These are phyloP conservation scores for Alloscopus bannaensis DNA, from an alignment of 2,888 invertebrate species.

Conservation along the genomic window DNA sequence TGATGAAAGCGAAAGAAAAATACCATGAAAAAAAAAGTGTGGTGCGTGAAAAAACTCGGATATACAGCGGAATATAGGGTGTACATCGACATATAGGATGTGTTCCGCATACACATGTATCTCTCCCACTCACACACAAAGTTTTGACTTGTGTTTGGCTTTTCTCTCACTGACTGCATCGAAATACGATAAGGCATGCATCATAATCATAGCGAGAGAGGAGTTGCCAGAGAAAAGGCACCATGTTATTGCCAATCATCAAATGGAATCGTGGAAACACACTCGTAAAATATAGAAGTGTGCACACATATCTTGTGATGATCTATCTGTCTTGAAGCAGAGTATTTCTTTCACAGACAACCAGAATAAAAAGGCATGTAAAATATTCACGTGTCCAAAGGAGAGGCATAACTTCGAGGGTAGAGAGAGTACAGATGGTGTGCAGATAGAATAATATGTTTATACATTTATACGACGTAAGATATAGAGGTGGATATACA, in stretches of 20 bases:
- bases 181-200: slow-evolving; percentile 50
- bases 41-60: too few relatives aligned
- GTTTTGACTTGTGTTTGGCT: slow-evolving; percentile 30
- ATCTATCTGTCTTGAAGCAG: too few relatives aligned
- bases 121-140: too few relatives aligned
- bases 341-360: too few relatives aligned
- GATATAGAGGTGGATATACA: too few relatives aligned
- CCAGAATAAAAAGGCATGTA: too few relatives aligned
- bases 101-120: too few relatives aligned
- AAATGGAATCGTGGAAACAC: slow-evolving; percentile 48
- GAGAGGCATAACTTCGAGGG: not conserved
- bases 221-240: slow-evolving; percentile 4
- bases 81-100: too few relatives aligned
- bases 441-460: not conserved
- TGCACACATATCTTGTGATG: not conserved
- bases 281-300: slow-evolving; percentile 1
- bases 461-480: too few relatives aligned
- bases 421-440: not conserved
- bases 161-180: slow-evolving; percentile 51
- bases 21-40: too few relatives aligned
- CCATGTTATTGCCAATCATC: slow-evolving; percentile 59
- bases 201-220: slow-evolving; percentile 45
- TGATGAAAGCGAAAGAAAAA: too few relatives aligned
- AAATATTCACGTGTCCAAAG: not conserved
- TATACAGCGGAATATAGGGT: too few relatives aligned